These are phyloP conservation scores for Eupithecia centaureata DNA, from an alignment of 2,888 invertebrate genomes.

Conservation along the genomic window DNA sequence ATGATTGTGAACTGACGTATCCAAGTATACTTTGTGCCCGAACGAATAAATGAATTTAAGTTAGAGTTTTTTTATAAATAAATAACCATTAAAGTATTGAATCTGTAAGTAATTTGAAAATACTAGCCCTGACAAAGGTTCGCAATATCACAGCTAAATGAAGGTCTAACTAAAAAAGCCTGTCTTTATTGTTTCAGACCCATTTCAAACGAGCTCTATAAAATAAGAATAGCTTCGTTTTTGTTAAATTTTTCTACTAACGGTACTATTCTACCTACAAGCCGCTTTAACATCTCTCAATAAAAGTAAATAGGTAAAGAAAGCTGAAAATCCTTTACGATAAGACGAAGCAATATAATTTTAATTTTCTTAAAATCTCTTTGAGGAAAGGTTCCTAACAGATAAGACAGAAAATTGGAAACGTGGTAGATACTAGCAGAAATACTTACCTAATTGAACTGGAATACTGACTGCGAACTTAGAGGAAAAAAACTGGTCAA, in stretches of 20 bases:
- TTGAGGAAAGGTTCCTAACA: not conserved
- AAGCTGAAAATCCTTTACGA: not conserved
- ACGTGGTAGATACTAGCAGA: not conserved
- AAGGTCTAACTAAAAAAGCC: not conserved
- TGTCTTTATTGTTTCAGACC: not conserved
- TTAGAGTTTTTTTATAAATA: not conserved
- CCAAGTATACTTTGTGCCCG: too few species aligned
- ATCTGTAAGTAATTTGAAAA: not conserved
- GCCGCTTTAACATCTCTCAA: not conserved
- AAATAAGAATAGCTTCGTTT: not conserved
- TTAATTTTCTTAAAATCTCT: constrained; percentile 11
- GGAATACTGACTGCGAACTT: not conserved
- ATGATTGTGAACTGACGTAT: too few species aligned
- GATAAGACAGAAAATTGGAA: constrained; percentile 1
- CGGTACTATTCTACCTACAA: not conserved
- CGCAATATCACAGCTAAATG: not conserved
- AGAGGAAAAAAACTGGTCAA: not conserved
- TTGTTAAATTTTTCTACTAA: not conserved
- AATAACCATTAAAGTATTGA: not conserved
- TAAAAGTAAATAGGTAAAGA: not conserved
- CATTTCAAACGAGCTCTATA: not conserved
- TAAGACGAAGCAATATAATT: not conserved
- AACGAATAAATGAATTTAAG: too few species aligned
- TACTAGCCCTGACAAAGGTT: not conserved
- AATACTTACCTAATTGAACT: not conserved